phyloP scores from a whole-genome alignment of 2,797 vertebrate genomes.

The Spatula clypeata region DNA sequence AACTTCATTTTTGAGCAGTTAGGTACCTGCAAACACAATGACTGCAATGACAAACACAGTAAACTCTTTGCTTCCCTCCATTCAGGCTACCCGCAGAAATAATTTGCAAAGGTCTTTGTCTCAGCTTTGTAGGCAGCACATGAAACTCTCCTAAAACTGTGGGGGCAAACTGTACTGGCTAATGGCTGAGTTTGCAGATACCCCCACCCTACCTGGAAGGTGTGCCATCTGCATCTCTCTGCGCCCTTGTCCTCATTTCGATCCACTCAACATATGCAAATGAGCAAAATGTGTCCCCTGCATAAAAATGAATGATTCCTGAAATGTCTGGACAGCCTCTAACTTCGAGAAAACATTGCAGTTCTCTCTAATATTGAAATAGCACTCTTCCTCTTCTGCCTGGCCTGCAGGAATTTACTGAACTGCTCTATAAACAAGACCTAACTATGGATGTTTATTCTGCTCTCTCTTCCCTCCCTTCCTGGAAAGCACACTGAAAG shows the following conservation, averaged over 20 bases:
- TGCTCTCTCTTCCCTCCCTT: conserved; percentile 41
- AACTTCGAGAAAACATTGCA: not conserved
- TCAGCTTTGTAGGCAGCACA: not conserved
- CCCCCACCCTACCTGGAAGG: not conserved
- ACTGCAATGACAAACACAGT: not conserved
- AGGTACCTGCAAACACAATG: not conserved
- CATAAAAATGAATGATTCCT: not conserved
- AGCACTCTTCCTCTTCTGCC: not conserved
- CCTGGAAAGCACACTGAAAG: conserved; percentile 38
- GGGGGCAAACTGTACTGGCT: not conserved
- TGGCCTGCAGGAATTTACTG: not conserved
- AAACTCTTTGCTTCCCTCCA: not conserved
- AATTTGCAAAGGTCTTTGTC: not conserved
- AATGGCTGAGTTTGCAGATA: not conserved
- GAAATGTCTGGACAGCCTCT: not conserved
- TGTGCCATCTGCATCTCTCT: not conserved
- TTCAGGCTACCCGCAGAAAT: not conserved
- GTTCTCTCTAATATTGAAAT: not conserved
- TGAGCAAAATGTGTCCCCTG: not conserved
- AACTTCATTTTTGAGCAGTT: not conserved
- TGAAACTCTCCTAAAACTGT: rapidly evolving
- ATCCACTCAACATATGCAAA: not conserved
- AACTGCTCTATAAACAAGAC: conserved; percentile 43
- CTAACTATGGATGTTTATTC: conserved; percentile 36
- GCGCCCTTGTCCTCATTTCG: not conserved